Evolutionary conservation across 2,113 vertebrate species (phyloP), one percentile per base, ranked within the genome.

Genomic region (Brevimyrus niger): DNA sequence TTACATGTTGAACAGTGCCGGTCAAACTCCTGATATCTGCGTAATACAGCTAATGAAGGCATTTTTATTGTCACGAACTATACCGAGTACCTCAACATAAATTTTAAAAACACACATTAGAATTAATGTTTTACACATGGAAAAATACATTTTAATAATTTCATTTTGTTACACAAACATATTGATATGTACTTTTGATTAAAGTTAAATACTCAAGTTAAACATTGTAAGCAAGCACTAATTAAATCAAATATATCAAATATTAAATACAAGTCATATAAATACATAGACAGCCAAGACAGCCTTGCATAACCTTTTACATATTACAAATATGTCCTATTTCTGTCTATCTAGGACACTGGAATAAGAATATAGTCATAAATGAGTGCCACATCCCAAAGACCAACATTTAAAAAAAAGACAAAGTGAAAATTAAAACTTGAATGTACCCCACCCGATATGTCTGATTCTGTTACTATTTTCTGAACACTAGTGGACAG

Each of bases 61-160:
- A 23, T 58, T 21, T 42, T 58, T 31, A 23, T 61, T 87, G 31
- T 58, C 17, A 87, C 7, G 23, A 87, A 87, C 38, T 55, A 55
- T 15, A 53, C 31, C 0, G 23, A 53, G 23, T 44, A 27, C 19
- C 3, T 69, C 10, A 42, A 50, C 53, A 4, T 61, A 27, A 17
- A 65, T 44, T 48, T 11, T 13, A 44, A 47, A 84, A 48, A 44
- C 9, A 31, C n/a, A 58, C 35, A 83, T 80, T 88, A 86, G 23
- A 92, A 84, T 23, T 65, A 90, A 53, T 44, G 91, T 92, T 92
- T 92, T 89, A 93, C 92, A 89, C 86, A 92, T 93, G 90, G 90
- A 94, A 94, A 95, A 94, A 93, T 91, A 95, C 92, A 93, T 89
- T 61, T 87, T 50, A 86, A 73, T 35, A 85, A 69, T 69, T 86